Evolutionary conservation across 2,113 vertebrate genomes (phyloP).

Genomic region (Pseudopodoces humilis): DNA sequence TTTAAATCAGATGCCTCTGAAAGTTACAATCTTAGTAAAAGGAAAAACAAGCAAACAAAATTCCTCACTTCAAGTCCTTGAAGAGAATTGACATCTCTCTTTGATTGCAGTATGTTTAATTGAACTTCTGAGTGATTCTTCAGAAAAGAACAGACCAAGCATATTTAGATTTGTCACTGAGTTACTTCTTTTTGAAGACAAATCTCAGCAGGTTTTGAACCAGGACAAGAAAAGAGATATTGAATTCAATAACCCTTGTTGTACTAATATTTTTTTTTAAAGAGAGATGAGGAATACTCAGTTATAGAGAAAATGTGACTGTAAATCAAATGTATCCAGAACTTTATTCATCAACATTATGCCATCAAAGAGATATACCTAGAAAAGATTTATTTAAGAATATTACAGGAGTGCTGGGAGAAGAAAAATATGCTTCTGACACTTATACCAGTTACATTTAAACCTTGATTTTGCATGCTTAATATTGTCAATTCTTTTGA

Average conservation of each 20-base stretch:
- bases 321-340: neutral
- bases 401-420: neutral
- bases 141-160: slow-evolving; percentile 10
- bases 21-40: neutral
- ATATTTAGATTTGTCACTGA: slow-evolving; percentile 10
- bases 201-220: slow-evolving; percentile 23
- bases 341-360: neutral
- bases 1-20: neutral
- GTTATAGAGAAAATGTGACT: neutral
- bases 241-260: neutral
- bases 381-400: neutral
- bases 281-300: neutral
- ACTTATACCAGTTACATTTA: slow-evolving; percentile 4
- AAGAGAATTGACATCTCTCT: neutral
- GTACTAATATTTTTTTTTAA: neutral
- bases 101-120: slow-evolving; percentile 28
- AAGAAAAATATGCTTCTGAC: neutral
- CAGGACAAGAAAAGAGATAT: neutral
- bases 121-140: slow-evolving; percentile 48
- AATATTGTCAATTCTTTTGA: slow-evolving; percentile 21
- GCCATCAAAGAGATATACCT: neutral
- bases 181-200: neutral
- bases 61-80: neutral
- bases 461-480: slow-evolving; percentile 28
- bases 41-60: slow-evolving; percentile 6